A percentile compares a stretch with the other conserved stretches of the same genome.
Evolutionary conservation across 2,888 invertebrate species (phyloP).

Genomic region (Suillia variegata): DNA sequence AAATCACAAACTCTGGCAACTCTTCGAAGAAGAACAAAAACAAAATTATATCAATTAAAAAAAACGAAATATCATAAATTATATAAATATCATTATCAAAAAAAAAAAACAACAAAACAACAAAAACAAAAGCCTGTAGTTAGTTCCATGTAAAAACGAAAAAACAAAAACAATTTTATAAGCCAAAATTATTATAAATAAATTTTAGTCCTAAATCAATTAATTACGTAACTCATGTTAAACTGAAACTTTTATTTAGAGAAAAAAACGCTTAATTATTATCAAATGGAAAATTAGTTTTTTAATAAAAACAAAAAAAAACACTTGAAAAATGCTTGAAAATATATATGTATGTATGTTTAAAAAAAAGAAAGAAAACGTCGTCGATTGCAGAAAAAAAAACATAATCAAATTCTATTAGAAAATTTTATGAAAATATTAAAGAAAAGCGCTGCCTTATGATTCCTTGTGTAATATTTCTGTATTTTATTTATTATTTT

Average conservation of each 20-base stretch:
- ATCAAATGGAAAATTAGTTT: constrained; percentile 7
- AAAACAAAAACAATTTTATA: constrained; percentile 23
- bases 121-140: constrained; percentile 39
- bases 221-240: neutral
- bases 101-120: constrained; percentile 11
- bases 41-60: constrained; percentile 14
- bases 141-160: constrained; percentile 43
- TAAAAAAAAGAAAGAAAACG: neutral
- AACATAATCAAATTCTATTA: constrained; percentile 15
- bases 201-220: constrained; percentile 3
- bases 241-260: constrained; percentile 7
- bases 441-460: constrained; percentile 53
- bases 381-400: constrained; percentile 3
- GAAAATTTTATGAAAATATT: constrained; percentile 28
- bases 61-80: constrained; percentile 9
- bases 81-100: neutral
- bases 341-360: too few species aligned
- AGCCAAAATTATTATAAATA: constrained; percentile 17
- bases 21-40: constrained; percentile 21
- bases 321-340: constrained; percentile 3
- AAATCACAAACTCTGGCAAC: constrained; percentile 16
- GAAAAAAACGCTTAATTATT: constrained; percentile 7
- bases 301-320: constrained; percentile 5
- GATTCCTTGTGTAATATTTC: constrained; percentile 45
- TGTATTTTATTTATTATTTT: constrained; percentile 1